Conservation (phyloP, 2,888 invertebrate species). For the Lottia scabra region DNA sequence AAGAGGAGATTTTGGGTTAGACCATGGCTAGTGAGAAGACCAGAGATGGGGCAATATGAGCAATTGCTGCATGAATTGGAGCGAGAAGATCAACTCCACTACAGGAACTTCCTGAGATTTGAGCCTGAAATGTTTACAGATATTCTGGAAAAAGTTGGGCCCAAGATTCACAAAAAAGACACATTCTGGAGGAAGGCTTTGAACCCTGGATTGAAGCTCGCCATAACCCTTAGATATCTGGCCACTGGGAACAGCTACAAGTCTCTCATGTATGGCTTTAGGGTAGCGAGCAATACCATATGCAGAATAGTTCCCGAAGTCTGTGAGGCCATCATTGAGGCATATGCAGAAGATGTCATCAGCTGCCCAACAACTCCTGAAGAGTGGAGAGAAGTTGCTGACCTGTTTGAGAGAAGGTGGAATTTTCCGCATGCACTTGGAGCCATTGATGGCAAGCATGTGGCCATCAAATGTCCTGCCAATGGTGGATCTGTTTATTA, state of each 20-base stretch:
- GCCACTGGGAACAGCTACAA: constrained; percentile 31
- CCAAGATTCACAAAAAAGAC: constrained; percentile 23
- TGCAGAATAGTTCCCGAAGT: constrained; percentile 33
- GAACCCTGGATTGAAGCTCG: constrained; percentile 28
- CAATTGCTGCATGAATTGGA: too few relatives aligned
- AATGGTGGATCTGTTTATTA: too few relatives aligned
- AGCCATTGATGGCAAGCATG: too few relatives aligned
- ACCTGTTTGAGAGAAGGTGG: too few relatives aligned
- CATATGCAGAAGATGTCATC: constrained; percentile 30
- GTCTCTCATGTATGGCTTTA: constrained; percentile 32
- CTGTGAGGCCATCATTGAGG: constrained; percentile 32
- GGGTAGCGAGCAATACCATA: constrained; percentile 37
- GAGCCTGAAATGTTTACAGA: constrained; percentile 38
- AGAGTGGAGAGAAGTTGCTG: too few relatives aligned
- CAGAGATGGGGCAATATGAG: too few relatives aligned
- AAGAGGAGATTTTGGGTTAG: too few relatives aligned
- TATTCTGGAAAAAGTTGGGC: not conserved
- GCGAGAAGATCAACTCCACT: too few relatives aligned
- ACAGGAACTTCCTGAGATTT: constrained; percentile 21
- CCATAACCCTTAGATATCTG: constrained; percentile 33
- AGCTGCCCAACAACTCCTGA: constrained; percentile 25
- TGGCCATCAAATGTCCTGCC: too few relatives aligned
- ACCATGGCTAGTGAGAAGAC: too few relatives aligned
- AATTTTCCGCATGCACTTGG: too few relatives aligned
- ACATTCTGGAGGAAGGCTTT: constrained; percentile 23